phyloP scores from a whole-genome alignment of 2,797 vertebrate species.

The Falco berigora region DNA sequence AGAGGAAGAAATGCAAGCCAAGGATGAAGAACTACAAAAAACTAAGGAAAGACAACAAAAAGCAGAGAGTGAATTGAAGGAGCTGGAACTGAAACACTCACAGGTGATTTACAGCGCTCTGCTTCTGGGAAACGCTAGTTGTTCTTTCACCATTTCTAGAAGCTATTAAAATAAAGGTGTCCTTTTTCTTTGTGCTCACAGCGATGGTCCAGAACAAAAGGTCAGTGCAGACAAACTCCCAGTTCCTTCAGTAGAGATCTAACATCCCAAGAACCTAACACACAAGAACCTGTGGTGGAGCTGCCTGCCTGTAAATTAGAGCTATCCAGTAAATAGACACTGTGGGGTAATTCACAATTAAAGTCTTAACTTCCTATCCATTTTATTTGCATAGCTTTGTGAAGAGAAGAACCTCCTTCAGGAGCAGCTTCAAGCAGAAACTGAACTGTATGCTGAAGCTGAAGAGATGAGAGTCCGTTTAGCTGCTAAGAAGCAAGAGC shows the following conservation, averaged over 20 bases:
- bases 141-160: neutral
- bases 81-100: slow-evolving; percentile 84
- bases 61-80: slow-evolving; percentile 85
- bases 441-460: slow-evolving; percentile 90
- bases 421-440: slow-evolving; percentile 95
- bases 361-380: neutral
- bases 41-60: slow-evolving; percentile 84
- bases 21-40: slow-evolving; percentile 87
- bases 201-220: neutral
- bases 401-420: slow-evolving; percentile 90
- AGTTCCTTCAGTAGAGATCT: neutral
- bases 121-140: neutral
- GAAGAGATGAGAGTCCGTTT: slow-evolving; percentile 95
- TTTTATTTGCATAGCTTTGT: slow-evolving; percentile 70
- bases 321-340: neutral
- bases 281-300: neutral
- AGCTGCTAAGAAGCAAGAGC: slow-evolving; percentile 89
- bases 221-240: neutral
- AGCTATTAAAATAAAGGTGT: neutral
- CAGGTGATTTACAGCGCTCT: slow-evolving; percentile 72
- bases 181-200: neutral
- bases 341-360: neutral
- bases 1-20: slow-evolving; percentile 94
- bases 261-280: neutral
- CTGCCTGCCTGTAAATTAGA: neutral